Percentiles rank a stretch among this genome's conserved stretches.
These are phyloP conservation scores for Xenentodon cancila DNA, from an alignment of 2,797 vertebrate species.

Conservation along the genomic window DNA sequence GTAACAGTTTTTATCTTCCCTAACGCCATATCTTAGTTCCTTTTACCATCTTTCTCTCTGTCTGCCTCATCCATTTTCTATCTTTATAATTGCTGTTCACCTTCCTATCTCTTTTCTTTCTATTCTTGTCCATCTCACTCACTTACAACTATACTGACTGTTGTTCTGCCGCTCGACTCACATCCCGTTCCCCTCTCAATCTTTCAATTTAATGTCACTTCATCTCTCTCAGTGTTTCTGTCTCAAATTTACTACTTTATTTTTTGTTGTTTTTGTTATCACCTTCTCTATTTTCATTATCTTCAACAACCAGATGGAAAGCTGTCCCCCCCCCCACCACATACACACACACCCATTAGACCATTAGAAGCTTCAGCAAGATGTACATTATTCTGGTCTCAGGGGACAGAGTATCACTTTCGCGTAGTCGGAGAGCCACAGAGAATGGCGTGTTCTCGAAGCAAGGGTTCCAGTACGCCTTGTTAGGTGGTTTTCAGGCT, in stretches of 20 bases:
- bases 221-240: slow-evolving; percentile 18
- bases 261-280: slow-evolving; percentile 17
- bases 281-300: slow-evolving; percentile 26
- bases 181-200: slow-evolving; percentile 16
- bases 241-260: background rate
- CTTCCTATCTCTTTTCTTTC: slow-evolving; percentile 38
- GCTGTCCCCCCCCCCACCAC: slow-evolving; percentile 42
- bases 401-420: slow-evolving; percentile 69
- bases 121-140: slow-evolving; percentile 25
- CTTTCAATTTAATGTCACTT: slow-evolving; percentile 36
- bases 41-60: slow-evolving; percentile 40
- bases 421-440: slow-evolving; percentile 55
- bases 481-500: slow-evolving; percentile 77
- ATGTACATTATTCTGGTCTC: slow-evolving; percentile 71
- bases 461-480: slow-evolving; percentile 52
- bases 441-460: slow-evolving; percentile 54
- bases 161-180: slow-evolving; percentile 18
- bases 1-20: slow-evolving; percentile 47
- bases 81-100: slow-evolving; percentile 60
- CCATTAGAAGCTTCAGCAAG: slow-evolving; percentile 66
- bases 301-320: slow-evolving; percentile 37
- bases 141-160: slow-evolving; percentile 17
- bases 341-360: slow-evolving; percentile 70
- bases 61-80: slow-evolving; percentile 40
- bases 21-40: slow-evolving; percentile 47